These are phyloP conservation scores for Drosophila bifasciata DNA, from an alignment of 1,140 invertebrate species.

Conservation along the genomic window DNA sequence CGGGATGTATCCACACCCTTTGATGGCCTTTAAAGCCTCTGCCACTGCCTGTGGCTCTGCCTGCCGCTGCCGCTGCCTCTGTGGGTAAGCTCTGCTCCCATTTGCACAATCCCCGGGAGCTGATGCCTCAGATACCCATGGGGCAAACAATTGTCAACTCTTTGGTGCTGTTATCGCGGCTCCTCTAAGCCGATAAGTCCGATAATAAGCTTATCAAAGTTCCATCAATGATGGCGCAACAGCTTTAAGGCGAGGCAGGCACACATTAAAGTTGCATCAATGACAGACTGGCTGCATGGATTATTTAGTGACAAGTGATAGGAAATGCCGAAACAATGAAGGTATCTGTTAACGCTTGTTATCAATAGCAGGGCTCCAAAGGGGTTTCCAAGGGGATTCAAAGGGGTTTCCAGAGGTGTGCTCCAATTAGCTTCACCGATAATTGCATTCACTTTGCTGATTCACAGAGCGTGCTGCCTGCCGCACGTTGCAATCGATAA, in stretches of 20 bases:
- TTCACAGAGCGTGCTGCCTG: constrained; percentile 12
- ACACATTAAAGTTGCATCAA: constrained; percentile 34
- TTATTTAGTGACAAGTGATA: too few species aligned
- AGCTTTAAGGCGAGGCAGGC: too few species aligned
- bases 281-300: background rate
- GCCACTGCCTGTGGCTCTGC: constrained; percentile 1
- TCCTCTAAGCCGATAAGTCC: background rate
- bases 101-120: background rate
- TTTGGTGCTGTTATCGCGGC: constrained; percentile 35
- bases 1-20: background rate
- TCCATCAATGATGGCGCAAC: constrained; percentile 29
- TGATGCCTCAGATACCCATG: constrained; percentile 1
- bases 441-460: constrained; percentile 17
- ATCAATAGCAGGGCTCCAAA: too few species aligned
- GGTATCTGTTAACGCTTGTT: too few species aligned
- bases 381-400: too few species aligned
- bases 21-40: constrained; percentile 33
- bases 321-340: too few species aligned
- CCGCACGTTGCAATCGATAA: too few species aligned
- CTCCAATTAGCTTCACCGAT: constrained; percentile 24
- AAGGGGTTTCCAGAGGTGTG: background rate
- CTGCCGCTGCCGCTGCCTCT: background rate
- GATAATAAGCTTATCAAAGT: constrained; percentile 42
- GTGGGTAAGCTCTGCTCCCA: too few species aligned
- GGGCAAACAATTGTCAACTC: constrained; percentile 29